Evolutionary conservation across 2,797 vertebrate genomes (phyloP).

Genomic region (Squalus acanthias): DNA sequence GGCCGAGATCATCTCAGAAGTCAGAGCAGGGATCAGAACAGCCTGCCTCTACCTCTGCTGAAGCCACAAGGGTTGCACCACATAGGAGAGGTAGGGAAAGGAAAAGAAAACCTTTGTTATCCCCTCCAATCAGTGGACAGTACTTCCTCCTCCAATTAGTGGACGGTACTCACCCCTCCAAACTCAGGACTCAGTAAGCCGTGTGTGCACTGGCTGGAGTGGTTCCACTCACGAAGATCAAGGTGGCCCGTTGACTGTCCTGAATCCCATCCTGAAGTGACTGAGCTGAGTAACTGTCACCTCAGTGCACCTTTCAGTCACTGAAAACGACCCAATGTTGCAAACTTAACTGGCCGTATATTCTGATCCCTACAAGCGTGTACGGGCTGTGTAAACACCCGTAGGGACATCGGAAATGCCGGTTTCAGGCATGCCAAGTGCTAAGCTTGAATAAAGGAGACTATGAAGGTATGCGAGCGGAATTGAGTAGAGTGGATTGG

Average conservation of each 20-base stretch:
- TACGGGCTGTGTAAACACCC: no score
- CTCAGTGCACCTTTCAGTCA: not conserved
- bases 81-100: not conserved
- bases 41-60: no score
- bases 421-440: no score
- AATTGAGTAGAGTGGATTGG: no score
- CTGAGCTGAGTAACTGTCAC: not conserved
- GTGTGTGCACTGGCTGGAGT: no score
- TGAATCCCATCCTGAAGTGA: not conserved
- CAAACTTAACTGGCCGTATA: not conserved
- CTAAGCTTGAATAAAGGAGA: no score
- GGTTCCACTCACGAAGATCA: not conserved
- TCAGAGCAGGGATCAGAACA: not conserved
- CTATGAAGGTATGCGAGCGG: no score
- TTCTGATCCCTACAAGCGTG: no score
- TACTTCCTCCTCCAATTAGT: not conserved
- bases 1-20: not conserved
- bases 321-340: not conserved
- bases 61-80: no score
- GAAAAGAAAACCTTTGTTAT: not conserved
- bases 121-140: not conserved
- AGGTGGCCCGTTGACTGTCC: not conserved
- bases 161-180: no score
- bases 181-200: not conserved
- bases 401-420: no score